A percentile compares a stretch with the other conserved stretches of the same genome.
phyloP scores from a whole-genome alignment of 2,113 vertebrate species.

The Apistogramma diplotaenia region DNA sequence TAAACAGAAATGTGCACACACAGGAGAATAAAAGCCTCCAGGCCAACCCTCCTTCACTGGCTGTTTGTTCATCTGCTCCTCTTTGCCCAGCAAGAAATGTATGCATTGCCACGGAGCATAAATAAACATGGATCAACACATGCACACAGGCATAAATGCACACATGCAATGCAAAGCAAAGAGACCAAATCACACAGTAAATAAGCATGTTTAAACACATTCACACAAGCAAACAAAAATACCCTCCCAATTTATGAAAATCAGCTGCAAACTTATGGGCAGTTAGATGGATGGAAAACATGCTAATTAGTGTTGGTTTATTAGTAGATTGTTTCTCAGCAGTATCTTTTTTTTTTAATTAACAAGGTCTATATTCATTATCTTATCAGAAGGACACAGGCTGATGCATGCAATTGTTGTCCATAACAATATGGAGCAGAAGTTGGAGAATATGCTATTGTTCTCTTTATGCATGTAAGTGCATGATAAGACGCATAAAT shows the following conservation, averaged over 20 bases:
- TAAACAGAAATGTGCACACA: background rate
- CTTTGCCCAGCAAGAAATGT: slow-evolving; percentile 45
- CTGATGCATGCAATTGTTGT: slow-evolving; percentile 1
- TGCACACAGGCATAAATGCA: slow-evolving; percentile 4
- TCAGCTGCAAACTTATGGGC: background rate
- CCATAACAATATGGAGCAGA: background rate
- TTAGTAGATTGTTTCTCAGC: slow-evolving; percentile 13
- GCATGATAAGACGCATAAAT: slow-evolving; percentile 14
- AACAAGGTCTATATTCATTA: background rate
- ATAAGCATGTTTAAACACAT: slow-evolving; percentile 31
- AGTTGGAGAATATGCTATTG: background rate
- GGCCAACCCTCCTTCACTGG: slow-evolving; percentile 10
- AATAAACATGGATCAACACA: slow-evolving; percentile 42
- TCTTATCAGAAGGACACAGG: slow-evolving; percentile 36
- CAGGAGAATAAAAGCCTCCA: background rate
- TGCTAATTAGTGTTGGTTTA: slow-evolving; percentile 7
- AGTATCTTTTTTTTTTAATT: slow-evolving; percentile 2
- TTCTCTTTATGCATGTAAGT: background rate
- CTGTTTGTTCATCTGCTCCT: slow-evolving; percentile 48
- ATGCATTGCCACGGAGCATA: slow-evolving; percentile 36
- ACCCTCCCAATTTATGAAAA: background rate
- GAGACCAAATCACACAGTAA: slow-evolving; percentile 13
- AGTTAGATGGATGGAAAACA: background rate
- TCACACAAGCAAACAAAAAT: slow-evolving; percentile 7
- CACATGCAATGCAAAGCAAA: slow-evolving; percentile 23